Conservation (phyloP, 2,888 invertebrate genomes). For the Azorinus chamasolen region DNA sequence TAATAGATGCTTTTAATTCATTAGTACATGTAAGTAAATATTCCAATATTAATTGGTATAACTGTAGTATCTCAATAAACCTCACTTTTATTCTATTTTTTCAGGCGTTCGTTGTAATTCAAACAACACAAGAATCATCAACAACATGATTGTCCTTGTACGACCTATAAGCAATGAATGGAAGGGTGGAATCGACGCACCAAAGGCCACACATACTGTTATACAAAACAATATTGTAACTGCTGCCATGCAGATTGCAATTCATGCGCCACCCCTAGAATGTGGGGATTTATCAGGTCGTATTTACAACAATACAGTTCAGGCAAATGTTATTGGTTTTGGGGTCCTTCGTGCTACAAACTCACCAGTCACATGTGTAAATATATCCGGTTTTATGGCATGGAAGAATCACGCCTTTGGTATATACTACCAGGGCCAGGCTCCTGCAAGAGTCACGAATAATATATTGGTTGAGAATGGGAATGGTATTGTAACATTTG, state of each 20-base stretch:
- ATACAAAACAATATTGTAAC: slow-evolving; percentile 77
- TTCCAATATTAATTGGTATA: no score
- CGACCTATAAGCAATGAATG: slow-evolving; percentile 72
- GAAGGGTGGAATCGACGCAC: slow-evolving; percentile 68
- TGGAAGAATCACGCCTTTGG: slow-evolving; percentile 80
- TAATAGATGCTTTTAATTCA: no score
- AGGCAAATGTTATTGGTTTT: slow-evolving; percentile 70
- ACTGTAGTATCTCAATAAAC: no score
- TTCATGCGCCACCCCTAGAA: slow-evolving; percentile 58
- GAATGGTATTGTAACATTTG: slow-evolving; percentile 74
- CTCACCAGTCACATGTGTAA: slow-evolving; percentile 60
- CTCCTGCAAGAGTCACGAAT: slow-evolving; percentile 57
- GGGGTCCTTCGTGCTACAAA: slow-evolving; percentile 61
- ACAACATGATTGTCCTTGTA: slow-evolving; percentile 76
- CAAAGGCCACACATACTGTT: slow-evolving; percentile 57
- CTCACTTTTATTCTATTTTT: no score
- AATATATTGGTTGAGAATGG: slow-evolving; percentile 76
- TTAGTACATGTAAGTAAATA: no score
- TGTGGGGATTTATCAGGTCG: slow-evolving; percentile 60
- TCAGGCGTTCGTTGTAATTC: slow-evolving; percentile 57
- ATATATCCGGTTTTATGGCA: slow-evolving; percentile 70
- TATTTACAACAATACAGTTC: slow-evolving; percentile 71
- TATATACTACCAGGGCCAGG: slow-evolving; percentile 71
- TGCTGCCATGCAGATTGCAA: slow-evolving; percentile 78
- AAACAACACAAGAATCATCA: slow-evolving; percentile 51